Evolutionary conservation across 2,888 invertebrate species (phyloP), one percentile per base, ranked within the genome.

Genomic region (Pachycephus smyrnensis): DNA sequence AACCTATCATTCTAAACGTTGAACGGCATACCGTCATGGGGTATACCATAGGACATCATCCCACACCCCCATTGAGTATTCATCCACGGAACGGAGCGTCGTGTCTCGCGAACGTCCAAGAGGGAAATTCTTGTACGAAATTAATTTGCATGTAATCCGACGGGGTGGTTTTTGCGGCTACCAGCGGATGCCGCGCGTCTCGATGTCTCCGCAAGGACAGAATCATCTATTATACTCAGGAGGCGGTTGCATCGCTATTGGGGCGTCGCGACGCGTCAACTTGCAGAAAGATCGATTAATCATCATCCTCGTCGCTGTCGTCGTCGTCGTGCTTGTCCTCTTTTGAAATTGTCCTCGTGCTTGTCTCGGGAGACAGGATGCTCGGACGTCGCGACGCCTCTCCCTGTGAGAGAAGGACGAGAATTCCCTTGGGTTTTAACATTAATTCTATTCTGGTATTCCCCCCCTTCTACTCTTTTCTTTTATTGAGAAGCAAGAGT

Each of bases 401-500:
- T 33, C 71, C 74, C 74, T 23, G 30, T 33, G n/a, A 2, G 11
- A 12, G 74, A 37, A 15, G 40, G 6, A 73, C 33, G 6, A 73
- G 36, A 11, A 23, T 74, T 31, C 33, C 74, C n/a, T n/a, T 74
- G 36, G 32, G 36, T 35, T 36, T 36, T 74, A 74, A 74, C 74
- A 74, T 35, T 33, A 74, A 74, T 74, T 74, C 35, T 37, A 32
- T 71, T 71, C 71, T 33, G 71, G 71, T 15, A 33, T 33, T 31
- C 71, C 69, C 31, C 15, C 15, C 40, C 40, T 15, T 23, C 55
- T 9, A 55, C 23, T 9, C 15, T 30, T 11, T 30, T 71, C 30
- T 71, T 30, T 33, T 30, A 71, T 33, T 74, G 74, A 69, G 30
- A 71, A 30, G 35, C 71, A 31, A 33, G 40, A 73, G 73, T 78